phyloP scores from a whole-genome alignment of 2,888 invertebrate species.

The Trachelus iudaicus region DNA sequence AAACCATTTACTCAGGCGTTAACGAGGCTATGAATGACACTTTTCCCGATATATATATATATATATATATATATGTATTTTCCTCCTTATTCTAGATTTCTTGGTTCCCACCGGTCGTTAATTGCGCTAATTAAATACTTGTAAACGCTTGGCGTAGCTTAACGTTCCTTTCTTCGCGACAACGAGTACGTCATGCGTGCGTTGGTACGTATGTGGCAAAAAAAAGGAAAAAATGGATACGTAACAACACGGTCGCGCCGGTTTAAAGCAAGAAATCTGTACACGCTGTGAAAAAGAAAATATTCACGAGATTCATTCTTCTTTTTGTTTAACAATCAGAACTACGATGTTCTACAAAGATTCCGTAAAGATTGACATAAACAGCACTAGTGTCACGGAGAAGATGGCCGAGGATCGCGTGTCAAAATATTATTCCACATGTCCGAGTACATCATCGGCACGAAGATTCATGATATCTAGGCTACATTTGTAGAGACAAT shows the following conservation, averaged over 20 bases:
- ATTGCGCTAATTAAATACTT: neutral
- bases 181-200: neutral
- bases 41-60: neutral
- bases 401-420: neutral
- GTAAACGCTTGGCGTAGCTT: neutral
- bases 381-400: neutral
- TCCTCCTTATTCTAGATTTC: neutral
- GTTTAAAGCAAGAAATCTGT: neutral
- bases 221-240: neutral
- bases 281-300: neutral
- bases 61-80: neutral
- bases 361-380: neutral
- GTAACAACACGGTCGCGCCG: neutral
- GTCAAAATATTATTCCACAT: neutral
- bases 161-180: neutral
- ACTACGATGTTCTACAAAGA: neutral
- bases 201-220: neutral
- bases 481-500: neutral
- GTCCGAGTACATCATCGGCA: neutral
- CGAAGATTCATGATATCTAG: neutral
- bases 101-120: neutral
- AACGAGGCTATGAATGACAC: neutral
- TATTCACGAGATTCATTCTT: neutral
- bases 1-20: neutral
- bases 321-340: neutral